phyloP scores from a whole-genome alignment of 2,113 vertebrate genomes.

The Nothoprocta perdicaria region DNA sequence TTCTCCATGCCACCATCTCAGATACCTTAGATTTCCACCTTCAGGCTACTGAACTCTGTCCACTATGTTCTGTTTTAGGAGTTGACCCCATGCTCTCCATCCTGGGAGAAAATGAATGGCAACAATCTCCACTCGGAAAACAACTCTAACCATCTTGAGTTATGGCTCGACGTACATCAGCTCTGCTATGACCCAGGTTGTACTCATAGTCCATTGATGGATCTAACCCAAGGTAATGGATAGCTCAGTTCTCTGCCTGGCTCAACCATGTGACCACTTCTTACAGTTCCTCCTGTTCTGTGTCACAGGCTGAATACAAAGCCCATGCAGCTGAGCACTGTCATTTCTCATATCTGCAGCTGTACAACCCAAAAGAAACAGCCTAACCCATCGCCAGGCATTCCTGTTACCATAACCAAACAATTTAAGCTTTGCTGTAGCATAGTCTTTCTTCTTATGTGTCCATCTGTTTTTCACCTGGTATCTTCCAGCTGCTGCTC shows the following conservation, averaged over 20 bases:
- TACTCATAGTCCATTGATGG: neutral
- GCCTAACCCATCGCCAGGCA: fast-evolving
- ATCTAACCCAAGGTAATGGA: neutral
- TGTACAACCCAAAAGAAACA: neutral
- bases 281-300: neutral
- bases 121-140: neutral
- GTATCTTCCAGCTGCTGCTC: neutral
- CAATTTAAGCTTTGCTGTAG: fast-evolving
- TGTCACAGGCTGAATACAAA: neutral
- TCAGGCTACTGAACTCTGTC: neutral
- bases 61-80: neutral
- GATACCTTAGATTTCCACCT: neutral
- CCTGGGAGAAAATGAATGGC: neutral
- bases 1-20: neutral
- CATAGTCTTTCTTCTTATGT: neutral
- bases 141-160: neutral
- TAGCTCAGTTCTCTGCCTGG: neutral
- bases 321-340: neutral
- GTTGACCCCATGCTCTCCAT: neutral
- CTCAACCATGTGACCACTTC: neutral
- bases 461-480: fast-evolving
- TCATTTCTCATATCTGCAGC: neutral
- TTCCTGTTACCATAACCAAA: neutral
- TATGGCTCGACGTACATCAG: neutral
- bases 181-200: neutral